These are phyloP conservation scores for Dicerorhinus sumatrensis DNA, from an alignment of 2,113 vertebrate species.

Conservation along the genomic window DNA sequence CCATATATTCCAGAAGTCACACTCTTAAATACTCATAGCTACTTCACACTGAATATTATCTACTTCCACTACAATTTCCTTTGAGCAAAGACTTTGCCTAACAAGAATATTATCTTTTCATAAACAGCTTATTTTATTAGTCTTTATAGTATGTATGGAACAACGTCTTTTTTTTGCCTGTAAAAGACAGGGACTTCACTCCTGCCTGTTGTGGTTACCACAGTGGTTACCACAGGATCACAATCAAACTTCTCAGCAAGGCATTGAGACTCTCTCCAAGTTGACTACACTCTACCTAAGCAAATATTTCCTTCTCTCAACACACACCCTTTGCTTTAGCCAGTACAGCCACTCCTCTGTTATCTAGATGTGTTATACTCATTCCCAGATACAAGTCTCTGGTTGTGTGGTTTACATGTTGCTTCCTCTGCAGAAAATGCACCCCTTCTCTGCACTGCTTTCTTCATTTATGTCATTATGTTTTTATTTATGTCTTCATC, in stretches of 20 bases:
- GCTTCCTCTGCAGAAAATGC: not conserved
- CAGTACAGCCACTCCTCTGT: not conserved
- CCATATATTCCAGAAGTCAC: not conserved
- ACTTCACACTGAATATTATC: not conserved
- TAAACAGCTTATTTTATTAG: not conserved
- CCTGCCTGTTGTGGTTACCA: not conserved
- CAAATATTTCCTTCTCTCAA: not conserved
- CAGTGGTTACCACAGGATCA: not conserved
- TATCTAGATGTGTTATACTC: not conserved
- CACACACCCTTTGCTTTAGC: not conserved
- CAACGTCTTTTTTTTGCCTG: not conserved
- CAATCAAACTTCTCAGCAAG: not conserved
- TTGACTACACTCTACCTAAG: not conserved
- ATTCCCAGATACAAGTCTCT: not conserved
- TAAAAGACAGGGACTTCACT: not conserved
- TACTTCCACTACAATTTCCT: not conserved
- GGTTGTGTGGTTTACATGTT: not conserved
- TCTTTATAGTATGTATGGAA: not conserved
- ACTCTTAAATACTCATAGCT: not conserved
- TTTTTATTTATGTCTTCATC: not conserved
- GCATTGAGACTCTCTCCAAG: not conserved
- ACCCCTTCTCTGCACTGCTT: accelerated
- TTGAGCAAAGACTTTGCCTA: not conserved
- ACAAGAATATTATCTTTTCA: not conserved
- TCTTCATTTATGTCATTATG: not conserved